A percentile compares a stretch with the other conserved stretches of the same genome.
phyloP scores from a whole-genome alignment of 2,113 vertebrate genomes.

The Dicerorhinus sumatrensis region DNA sequence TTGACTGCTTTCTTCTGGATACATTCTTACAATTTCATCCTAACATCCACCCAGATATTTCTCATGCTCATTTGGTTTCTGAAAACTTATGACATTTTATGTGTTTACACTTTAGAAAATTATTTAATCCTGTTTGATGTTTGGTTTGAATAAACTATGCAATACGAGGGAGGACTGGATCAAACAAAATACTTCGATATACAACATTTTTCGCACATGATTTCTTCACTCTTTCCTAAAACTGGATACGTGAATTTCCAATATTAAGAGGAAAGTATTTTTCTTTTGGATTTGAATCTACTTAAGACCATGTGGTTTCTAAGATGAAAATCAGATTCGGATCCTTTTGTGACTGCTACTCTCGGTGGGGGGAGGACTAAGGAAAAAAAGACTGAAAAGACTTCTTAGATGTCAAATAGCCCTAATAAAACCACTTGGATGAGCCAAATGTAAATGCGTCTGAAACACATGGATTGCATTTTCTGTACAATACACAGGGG shows the following conservation, averaged over 20 bases:
- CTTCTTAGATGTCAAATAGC: background rate
- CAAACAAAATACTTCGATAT: constrained; percentile 46
- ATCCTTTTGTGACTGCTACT: background rate
- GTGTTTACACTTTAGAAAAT: constrained; percentile 71
- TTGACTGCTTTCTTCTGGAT: constrained; percentile 52
- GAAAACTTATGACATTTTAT: constrained; percentile 53
- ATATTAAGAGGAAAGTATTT: background rate
- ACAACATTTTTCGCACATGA: background rate
- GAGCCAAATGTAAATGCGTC: background rate
- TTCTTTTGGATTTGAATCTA: background rate
- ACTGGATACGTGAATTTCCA: background rate
- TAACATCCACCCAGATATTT: constrained; percentile 64
- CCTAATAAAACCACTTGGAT: background rate
- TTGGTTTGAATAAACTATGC: constrained; percentile 80
- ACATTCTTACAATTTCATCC: background rate
- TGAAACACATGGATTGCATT: background rate
- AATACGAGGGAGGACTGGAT: constrained; percentile 63
- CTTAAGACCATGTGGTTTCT: background rate
- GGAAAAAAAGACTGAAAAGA: background rate
- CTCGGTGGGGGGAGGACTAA: background rate
- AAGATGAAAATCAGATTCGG: background rate
- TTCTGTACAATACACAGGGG: background rate
- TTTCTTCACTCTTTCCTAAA: background rate
- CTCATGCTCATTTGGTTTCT: constrained; percentile 77
- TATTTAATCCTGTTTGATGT: constrained; percentile 74